A percentile compares a stretch with the other conserved stretches of the same genome.
These are phyloP conservation scores for Teinopalpus imperialis DNA, from an alignment of 2,888 invertebrate genomes.

Conservation along the genomic window DNA sequence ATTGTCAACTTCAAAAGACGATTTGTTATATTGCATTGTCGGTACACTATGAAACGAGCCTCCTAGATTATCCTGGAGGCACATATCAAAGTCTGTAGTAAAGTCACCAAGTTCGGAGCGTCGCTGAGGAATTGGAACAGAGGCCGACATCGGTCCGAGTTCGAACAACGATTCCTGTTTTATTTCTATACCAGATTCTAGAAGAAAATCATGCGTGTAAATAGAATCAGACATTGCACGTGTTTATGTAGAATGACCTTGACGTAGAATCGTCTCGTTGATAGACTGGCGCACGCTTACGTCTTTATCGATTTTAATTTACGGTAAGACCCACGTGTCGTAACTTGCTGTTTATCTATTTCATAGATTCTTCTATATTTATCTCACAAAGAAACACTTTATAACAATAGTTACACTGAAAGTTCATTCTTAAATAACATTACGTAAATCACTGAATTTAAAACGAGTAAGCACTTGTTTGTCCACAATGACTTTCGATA, in stretches of 20 bases:
- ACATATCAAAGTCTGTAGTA: conserved; percentile 79
- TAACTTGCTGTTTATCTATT: conserved; percentile 59
- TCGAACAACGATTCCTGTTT: conserved; percentile 83
- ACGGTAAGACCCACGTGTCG: conserved; percentile 71
- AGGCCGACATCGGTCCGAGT: conserved; percentile 75
- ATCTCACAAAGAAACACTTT: conserved; percentile 31
- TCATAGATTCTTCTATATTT: conserved; percentile 24
- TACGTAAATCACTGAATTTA: conserved; percentile 60
- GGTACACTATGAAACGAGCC: conserved; percentile 67
- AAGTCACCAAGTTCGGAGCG: conserved; percentile 75
- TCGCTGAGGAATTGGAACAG: conserved; percentile 84
- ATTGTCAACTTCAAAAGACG: conserved; percentile 65
- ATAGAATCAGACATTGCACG: conserved; percentile 84
- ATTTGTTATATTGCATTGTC: conserved; percentile 63
- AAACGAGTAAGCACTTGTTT: conserved; percentile 57
- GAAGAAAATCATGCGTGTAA: conserved; percentile 84
- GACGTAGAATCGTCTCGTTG: conserved; percentile 74
- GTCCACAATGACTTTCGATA: conserved; percentile 76
- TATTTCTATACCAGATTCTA: conserved; percentile 83
- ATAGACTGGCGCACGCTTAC: conserved; percentile 78
- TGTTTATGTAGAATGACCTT: conserved; percentile 76
- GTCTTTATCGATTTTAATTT: conserved; percentile 74
- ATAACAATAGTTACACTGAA: conserved; percentile 40
- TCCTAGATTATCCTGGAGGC: conserved; percentile 73
- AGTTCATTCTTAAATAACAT: conserved; percentile 62